Evolutionary conservation across 2,113 vertebrate species (phyloP), one percentile per base, ranked within the genome.

Genomic region (Cheirogaleus medius): DNA sequence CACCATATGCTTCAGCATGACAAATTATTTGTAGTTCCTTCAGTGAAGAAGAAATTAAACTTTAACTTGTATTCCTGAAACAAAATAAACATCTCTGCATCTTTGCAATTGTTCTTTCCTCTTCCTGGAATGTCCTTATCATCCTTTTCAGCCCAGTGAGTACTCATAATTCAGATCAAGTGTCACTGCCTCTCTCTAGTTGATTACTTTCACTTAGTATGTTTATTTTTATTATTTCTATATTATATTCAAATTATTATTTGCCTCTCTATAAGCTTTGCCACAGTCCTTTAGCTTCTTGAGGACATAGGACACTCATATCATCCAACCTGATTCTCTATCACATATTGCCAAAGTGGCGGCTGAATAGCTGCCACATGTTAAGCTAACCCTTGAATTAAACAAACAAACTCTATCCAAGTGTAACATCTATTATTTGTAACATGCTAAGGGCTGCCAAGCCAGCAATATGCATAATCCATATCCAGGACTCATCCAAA

Each of bases 21-120:
- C 44, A 96, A 94, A 94, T 12, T 96, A 94, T 84, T 64, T 95
- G 76, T 63, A 88, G 77, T n/a, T 92, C 52, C 77, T 90, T 95
- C 44, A n/a, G 1, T 74, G 66, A 98, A 66, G 27, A 90, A 96
- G 88, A 74, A 83, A 80, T 77, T 90, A 60, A 76, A 84, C 80
- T 77, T 85, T 32, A 87, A 74, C 25, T 84, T 91, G 39, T 52
- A 42, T 64, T 90, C 71, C 52, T 87, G 52, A 97, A 96, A 92
- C 37, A 54, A 92, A 92, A 80, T 74, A 76, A 90, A 56, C 3
- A 58, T n/a, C 34, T 86, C 80, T 73, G 47, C 29, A 56, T 32
- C 73, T 81, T 37, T 68, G n/a, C 47, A 81, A 71, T 3, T 77
- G 63, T 44, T 64, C 39, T 71, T 49, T 49, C 34, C 14, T 91